Base-by-base conservation (phyloP, 2,888 invertebrate genomes). In the Calephelis perditalis region DNA sequence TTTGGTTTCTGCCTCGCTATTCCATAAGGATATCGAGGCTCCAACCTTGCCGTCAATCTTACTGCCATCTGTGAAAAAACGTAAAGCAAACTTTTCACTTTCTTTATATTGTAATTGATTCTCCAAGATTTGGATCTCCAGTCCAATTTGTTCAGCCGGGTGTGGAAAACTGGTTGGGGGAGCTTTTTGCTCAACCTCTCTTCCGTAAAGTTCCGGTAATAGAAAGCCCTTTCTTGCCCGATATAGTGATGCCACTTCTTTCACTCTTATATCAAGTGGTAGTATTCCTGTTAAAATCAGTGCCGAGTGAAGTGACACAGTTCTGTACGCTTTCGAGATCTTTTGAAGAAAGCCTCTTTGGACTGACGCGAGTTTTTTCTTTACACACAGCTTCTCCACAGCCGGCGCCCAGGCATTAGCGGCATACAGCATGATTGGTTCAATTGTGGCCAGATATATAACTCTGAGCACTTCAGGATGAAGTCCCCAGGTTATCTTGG, bases 201-300 rank as follows among this genome's bases (percentile, higher is more conserved):
- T 56, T 44, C 44, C 44, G 10, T 44, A 44, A 9, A 44, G 10
- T 57, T 66, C 1, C 45, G 55, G 2, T 12, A 3, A 37, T 11
- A 3, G 61, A 56, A 1, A 9, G 43, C 8, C 65, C 66, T 44
- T 58, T 65, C 43, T 61, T 65, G 5, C 26, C 56, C 26, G 59
- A 56, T 65, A 62, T 11, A 62, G n/a, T 6, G 8, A 6, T 2
- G 58, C 57, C 2, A 55, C 61, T 26, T 67, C 64, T 4, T n/a
- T 36, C 0, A 62, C 37, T 2, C 66, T 49, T 0, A 63, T 44
- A 15, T 65, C 59, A 1, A 66, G 61, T 9, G 64, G 63, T 0
- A 15, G 15, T 15, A 15, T 15, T 15, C 15, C 15, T 15, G 15
- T 15, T 15, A 15, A 1, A 15, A 15, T 15, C 1, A 15, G 15